A percentile compares a stretch with the other conserved stretches of the same genome.
Conservation (phyloP, 2,888 invertebrate genomes). For the Pteria penguin region DNA sequence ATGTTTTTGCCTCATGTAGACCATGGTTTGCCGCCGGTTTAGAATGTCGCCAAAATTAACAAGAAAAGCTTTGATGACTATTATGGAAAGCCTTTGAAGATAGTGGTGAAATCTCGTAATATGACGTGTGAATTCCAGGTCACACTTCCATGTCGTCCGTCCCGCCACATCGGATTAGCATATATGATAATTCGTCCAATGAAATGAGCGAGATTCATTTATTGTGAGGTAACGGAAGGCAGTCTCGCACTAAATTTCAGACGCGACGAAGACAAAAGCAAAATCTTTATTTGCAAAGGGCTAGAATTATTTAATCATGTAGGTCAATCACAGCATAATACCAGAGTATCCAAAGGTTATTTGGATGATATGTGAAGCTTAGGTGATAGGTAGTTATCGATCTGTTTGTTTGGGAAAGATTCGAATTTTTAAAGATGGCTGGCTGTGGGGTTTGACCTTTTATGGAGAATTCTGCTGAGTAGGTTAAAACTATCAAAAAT, state of each 20-base stretch:
- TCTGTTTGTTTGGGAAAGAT: no score
- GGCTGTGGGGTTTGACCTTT: no score
- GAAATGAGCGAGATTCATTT: neutral
- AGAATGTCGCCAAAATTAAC: slow-evolving; percentile 4
- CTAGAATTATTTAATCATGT: neutral
- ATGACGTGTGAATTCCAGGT: slow-evolving; percentile 19
- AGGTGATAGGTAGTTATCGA: no score
- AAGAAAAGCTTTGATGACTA: slow-evolving; percentile 12
- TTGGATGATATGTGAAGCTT: neutral
- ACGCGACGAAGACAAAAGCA: neutral
- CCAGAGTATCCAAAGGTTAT: neutral
- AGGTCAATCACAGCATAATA: neutral
- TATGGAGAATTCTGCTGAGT: no score
- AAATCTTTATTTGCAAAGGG: neutral
- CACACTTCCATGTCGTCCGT: slow-evolving; percentile 15
- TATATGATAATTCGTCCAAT: slow-evolving; percentile 9
- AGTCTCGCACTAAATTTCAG: neutral
- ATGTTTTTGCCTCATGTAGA: neutral
- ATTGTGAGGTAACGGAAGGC: slow-evolving; percentile 1
- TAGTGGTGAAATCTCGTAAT: neutral
- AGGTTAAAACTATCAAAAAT: no score
- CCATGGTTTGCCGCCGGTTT: neutral
- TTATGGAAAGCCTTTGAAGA: slow-evolving; percentile 14
- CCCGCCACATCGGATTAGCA: slow-evolving; percentile 13
- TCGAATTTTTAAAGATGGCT: no score